These are phyloP conservation scores for Criorhina ranunculi DNA, from an alignment of 2,888 invertebrate species.

Conservation along the genomic window DNA sequence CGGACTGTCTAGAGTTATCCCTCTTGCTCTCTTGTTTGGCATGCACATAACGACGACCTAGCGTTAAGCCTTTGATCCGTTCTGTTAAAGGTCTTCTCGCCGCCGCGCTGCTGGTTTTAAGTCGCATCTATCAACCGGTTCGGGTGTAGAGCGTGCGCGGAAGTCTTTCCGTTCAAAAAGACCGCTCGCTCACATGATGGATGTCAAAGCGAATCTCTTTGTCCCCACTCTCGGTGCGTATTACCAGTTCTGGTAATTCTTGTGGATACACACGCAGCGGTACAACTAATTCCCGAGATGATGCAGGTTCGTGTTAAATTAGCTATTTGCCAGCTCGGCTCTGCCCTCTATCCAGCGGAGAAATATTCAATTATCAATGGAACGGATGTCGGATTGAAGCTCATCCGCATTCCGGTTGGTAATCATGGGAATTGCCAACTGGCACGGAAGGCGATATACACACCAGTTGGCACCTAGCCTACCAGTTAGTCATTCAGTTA, in stretches of 20 bases:
- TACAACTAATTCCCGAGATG: slow-evolving; percentile 21
- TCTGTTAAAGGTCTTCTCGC: slow-evolving; percentile 59
- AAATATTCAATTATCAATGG: slow-evolving; percentile 68
- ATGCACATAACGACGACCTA: slow-evolving; percentile 50
- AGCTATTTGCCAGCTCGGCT: slow-evolving; percentile 18
- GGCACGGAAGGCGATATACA: slow-evolving; percentile 56
- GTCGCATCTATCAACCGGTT: slow-evolving; percentile 51
- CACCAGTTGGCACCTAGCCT: slow-evolving; percentile 61
- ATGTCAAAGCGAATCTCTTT: slow-evolving; percentile 65
- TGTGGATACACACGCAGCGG: slow-evolving; percentile 36
- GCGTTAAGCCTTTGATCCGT: slow-evolving; percentile 55
- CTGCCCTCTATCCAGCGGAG: slow-evolving; percentile 5
- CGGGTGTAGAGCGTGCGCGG: slow-evolving; percentile 36
- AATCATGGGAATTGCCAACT: slow-evolving; percentile 49
- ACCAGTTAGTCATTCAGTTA: slow-evolving; percentile 49
- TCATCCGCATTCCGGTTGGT: slow-evolving; percentile 70
- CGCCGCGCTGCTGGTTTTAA: neutral
- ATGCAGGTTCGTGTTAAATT: slow-evolving; percentile 62
- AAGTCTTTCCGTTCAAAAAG: slow-evolving; percentile 62
- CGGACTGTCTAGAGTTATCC: slow-evolving; percentile 38
- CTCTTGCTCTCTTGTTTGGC: slow-evolving; percentile 5
- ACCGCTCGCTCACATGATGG: slow-evolving; percentile 51
- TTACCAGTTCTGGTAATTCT: slow-evolving; percentile 62
- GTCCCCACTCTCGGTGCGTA: slow-evolving; percentile 52
- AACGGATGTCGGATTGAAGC: slow-evolving; percentile 62